These are phyloP conservation scores for Podarcis lilfordi DNA, from an alignment of 2,797 vertebrate species.

Conservation along the genomic window DNA sequence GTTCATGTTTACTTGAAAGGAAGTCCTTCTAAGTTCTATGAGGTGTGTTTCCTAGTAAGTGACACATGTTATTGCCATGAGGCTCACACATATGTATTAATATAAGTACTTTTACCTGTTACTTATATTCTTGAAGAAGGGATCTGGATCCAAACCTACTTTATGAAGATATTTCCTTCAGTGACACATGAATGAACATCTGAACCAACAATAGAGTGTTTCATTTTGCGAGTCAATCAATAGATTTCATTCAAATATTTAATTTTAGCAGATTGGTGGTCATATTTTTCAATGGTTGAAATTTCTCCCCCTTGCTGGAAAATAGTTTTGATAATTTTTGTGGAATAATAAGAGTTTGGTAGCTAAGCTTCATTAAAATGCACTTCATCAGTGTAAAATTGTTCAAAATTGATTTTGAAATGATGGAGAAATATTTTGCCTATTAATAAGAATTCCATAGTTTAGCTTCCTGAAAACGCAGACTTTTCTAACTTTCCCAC, in stretches of 20 bases:
- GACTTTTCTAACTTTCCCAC: slow-evolving; percentile 21
- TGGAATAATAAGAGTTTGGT: slow-evolving; percentile 49
- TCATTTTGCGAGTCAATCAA: slow-evolving; percentile 25
- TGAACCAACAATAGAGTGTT: slow-evolving; percentile 9
- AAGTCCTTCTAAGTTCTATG: background rate
- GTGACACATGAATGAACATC: background rate
- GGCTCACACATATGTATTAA: background rate
- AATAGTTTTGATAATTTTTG: slow-evolving; percentile 25
- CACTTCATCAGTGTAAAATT: slow-evolving; percentile 24
- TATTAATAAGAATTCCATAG: slow-evolving; percentile 50
- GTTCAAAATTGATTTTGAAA: background rate
- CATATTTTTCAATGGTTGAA: background rate
- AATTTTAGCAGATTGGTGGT: background rate
- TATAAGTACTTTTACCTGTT: slow-evolving; percentile 37
- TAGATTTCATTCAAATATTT: slow-evolving; percentile 29
- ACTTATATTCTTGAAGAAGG: slow-evolving; percentile 9
- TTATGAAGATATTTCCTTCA: slow-evolving; percentile 42
- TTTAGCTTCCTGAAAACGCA: slow-evolving; percentile 30
- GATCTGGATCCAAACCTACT: slow-evolving; percentile 9
- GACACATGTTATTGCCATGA: slow-evolving; percentile 28
- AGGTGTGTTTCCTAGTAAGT: background rate
- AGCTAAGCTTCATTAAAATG: slow-evolving; percentile 38
- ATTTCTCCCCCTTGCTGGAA: slow-evolving; percentile 9
- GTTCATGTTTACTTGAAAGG: background rate
- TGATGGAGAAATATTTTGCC: slow-evolving; percentile 36